Percentiles rank a stretch among this genome's conserved stretches.
These are phyloP conservation scores for Sphinx pinastri DNA, from an alignment of 2,888 invertebrate species.

Conservation along the genomic window DNA sequence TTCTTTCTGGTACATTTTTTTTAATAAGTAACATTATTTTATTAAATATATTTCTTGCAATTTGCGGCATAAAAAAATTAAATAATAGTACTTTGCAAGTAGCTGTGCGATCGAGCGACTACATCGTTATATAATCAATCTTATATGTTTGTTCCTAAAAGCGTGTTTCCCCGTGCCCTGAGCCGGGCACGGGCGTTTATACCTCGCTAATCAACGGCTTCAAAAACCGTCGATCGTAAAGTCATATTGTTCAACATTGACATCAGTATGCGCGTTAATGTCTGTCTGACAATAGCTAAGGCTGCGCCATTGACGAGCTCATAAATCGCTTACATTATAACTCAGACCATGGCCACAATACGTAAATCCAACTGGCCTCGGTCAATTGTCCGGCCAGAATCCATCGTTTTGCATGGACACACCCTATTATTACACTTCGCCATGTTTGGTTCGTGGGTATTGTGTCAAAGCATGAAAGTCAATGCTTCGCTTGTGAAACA, in stretches of 20 bases:
- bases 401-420: slow-evolving; percentile 48
- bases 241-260: not conserved
- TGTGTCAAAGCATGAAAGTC: slow-evolving; percentile 50
- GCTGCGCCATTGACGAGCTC: slow-evolving; percentile 31
- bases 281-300: slow-evolving; percentile 2
- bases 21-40: not conserved
- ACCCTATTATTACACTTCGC: slow-evolving; percentile 52
- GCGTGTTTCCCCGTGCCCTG: no score
- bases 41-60: no score
- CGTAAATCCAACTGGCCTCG: slow-evolving; percentile 43
- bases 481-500: slow-evolving; percentile 37
- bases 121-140: no score
- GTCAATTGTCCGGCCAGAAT: slow-evolving; percentile 38
- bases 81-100: no score
- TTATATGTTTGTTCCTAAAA: no score
- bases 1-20: not conserved
- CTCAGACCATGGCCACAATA: slow-evolving; percentile 32
- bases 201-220: no score
- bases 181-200: no score
- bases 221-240: not conserved
- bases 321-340: slow-evolving; percentile 41
- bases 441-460: slow-evolving; percentile 40
- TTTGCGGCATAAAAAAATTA: no score
- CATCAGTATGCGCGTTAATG: not conserved
- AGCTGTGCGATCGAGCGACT: no score